phyloP scores from a whole-genome alignment of 2,113 vertebrate genomes.

The Chrysemys picta region DNA sequence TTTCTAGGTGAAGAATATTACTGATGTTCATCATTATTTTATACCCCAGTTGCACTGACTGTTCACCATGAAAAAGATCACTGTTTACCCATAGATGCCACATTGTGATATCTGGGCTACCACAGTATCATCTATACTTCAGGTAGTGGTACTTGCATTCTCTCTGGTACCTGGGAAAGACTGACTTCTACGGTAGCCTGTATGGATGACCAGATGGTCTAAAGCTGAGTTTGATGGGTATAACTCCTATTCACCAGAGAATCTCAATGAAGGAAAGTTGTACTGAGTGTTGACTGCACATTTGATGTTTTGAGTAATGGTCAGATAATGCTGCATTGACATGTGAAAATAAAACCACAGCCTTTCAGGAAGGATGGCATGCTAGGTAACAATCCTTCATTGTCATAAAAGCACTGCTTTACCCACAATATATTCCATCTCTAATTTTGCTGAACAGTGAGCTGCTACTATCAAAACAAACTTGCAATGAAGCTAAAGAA shows the following conservation, averaged over 20 bases:
- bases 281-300: fast-evolving
- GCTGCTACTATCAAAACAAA: neutral
- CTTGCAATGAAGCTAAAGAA: slow-evolving; percentile 20
- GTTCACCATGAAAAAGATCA: fast-evolving
- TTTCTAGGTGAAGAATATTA: neutral
- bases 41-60: neutral
- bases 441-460: slow-evolving; percentile 52
- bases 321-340: neutral
- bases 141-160: too few species aligned
- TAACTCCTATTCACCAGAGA: neutral
- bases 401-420: neutral
- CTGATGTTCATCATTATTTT: neutral
- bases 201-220: neutral
- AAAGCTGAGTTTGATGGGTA: neutral
- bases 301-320: fast-evolving
- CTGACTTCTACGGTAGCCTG: neutral
- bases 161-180: neutral
- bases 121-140: neutral
- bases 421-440: slow-evolving; percentile 25
- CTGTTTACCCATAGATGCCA: neutral
- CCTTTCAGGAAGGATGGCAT: neutral
- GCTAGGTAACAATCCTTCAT: neutral
- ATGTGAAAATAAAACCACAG: neutral
- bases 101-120: too few species aligned
- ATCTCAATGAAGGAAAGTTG: neutral